phyloP scores from a whole-genome alignment of 2,797 vertebrate genomes.

The Megalops cyprinoides region DNA sequence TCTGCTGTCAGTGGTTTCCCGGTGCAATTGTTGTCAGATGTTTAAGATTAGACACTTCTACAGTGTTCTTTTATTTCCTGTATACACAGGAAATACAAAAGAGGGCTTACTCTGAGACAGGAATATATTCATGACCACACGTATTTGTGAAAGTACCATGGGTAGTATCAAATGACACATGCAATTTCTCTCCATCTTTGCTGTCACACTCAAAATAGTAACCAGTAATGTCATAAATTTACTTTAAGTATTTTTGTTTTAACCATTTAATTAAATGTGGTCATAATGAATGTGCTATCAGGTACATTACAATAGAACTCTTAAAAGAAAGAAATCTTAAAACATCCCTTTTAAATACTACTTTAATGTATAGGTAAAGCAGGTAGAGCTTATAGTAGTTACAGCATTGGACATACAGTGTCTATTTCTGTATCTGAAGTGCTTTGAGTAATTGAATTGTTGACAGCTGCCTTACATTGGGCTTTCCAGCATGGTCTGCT shows the following conservation, averaged over 20 bases:
- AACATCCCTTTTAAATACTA: too few relatives aligned
- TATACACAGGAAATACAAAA: too few relatives aligned
- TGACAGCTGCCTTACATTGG: background rate
- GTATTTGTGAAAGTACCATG: background rate
- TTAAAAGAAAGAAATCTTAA: too few relatives aligned
- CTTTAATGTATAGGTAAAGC: background rate
- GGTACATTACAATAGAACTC: background rate
- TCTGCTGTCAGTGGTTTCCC: background rate
- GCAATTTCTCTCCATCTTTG: background rate
- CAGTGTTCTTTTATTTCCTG: background rate
- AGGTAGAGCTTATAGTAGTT: background rate
- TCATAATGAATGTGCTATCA: background rate
- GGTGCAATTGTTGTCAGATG: background rate
- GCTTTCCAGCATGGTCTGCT: background rate
- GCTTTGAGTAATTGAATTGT: conserved; percentile 1
- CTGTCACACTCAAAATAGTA: background rate
- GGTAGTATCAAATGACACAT: background rate
- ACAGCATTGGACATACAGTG: background rate
- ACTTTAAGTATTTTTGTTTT: background rate
- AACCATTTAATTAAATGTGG: background rate
- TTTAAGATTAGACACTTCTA: background rate
- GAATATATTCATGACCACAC: too few relatives aligned
- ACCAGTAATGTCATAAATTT: too few relatives aligned
- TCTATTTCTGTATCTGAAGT: too few relatives aligned
- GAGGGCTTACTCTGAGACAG: too few relatives aligned